Evolutionary conservation across 2,113 vertebrate species (phyloP).

Genomic region (Indicator maculatus): DNA sequence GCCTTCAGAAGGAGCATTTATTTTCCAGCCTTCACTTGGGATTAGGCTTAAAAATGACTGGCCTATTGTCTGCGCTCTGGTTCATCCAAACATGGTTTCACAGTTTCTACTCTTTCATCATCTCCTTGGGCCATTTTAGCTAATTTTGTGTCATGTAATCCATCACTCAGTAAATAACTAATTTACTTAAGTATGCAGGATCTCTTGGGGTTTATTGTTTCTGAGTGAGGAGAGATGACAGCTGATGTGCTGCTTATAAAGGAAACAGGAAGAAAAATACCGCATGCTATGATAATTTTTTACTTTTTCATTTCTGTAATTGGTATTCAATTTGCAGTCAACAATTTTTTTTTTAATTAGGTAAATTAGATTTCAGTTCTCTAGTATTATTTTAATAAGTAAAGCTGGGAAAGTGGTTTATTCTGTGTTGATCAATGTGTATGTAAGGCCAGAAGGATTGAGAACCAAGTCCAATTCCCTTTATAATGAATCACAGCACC

Average conservation of each 20-base stretch:
- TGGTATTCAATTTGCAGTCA: background rate
- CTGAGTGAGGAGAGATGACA: constrained; percentile 20
- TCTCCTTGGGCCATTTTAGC: constrained; percentile 46
- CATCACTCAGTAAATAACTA: constrained; percentile 63
- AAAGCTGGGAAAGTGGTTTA: background rate
- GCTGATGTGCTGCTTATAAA: constrained; percentile 3
- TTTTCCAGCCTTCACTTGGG: background rate
- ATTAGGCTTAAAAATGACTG: background rate
- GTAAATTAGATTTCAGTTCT: background rate
- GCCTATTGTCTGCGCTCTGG: background rate
- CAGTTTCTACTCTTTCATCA: constrained; percentile 24
- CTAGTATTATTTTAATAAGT: background rate
- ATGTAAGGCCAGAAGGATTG: background rate
- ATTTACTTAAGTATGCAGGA: constrained; percentile 46
- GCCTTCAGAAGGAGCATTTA: background rate
- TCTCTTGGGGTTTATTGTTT: constrained; percentile 13
- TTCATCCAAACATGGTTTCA: background rate
- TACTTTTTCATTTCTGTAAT: background rate
- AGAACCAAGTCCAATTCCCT: background rate
- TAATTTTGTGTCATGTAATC: constrained; percentile 43
- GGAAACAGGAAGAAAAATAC: background rate
- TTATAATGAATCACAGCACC: background rate
- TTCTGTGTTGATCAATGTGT: background rate
- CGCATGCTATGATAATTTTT: background rate
- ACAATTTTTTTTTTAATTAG: background rate